A percentile compares a stretch with the other conserved stretches of the same genome.
phyloP scores from a whole-genome alignment of 1,140 invertebrate genomes.

The Drosophila nikananu region DNA sequence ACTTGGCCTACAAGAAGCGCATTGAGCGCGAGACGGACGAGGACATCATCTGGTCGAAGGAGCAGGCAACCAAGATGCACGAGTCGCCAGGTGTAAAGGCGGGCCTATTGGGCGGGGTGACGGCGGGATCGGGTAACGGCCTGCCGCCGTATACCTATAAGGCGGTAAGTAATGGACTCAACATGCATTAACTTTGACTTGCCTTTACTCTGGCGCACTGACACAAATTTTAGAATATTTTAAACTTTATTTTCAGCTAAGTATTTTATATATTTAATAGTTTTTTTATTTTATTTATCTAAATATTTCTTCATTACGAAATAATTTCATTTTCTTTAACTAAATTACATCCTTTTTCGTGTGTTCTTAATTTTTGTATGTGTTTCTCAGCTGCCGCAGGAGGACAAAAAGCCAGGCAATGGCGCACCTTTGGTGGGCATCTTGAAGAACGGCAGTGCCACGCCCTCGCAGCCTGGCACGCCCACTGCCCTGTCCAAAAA shows the following conservation, averaged over 20 bases:
- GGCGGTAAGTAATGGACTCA: constrained; percentile 71
- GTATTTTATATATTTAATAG: background rate
- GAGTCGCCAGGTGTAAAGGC: constrained; percentile 86
- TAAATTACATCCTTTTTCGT: background rate
- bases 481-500: constrained; percentile 66
- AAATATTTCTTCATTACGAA: background rate
- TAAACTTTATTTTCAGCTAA: background rate
- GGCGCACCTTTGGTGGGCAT: constrained; percentile 81
- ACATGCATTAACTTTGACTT: constrained; percentile 39
- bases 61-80: constrained; percentile 88
- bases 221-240: background rate
- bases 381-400: constrained; percentile 73
- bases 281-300: background rate
- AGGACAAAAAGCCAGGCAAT: constrained; percentile 81
- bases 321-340: background rate
- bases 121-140: constrained; percentile 27
- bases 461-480: constrained; percentile 43
- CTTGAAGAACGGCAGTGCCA: constrained; percentile 80
- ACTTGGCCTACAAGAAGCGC: constrained; percentile 88
- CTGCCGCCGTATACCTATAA: constrained; percentile 79
- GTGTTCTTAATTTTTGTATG: background rate
- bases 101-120: constrained; percentile 5
- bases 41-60: constrained; percentile 88
- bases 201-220: background rate
- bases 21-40: constrained; percentile 90